Base-by-base conservation (phyloP, 2,888 invertebrate genomes). In the Hydrotaea cyrtoneurina region DNA sequence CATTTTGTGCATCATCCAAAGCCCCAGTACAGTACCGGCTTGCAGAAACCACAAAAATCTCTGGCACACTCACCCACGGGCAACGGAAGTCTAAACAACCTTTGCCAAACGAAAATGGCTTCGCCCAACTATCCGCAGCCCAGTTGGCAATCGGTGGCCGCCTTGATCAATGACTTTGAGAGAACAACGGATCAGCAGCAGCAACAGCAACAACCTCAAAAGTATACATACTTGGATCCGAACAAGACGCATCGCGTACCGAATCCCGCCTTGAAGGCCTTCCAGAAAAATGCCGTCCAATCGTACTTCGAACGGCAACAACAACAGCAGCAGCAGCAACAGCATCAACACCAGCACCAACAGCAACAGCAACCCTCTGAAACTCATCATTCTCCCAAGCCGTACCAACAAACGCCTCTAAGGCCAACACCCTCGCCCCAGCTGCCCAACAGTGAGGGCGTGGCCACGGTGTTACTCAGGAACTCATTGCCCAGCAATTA, bases 301-400 rank as follows among this genome's bases (percentile, higher is more conserved):
- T 96, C 96, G 0, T 97, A 96, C 89, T 96, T 96, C 91, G 96
- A 97, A 89, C 93, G 96, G 66, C 96, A 96, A 88, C 94, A 95
- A 88, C 92, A 88, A 73, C 90, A 90, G 86, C 88, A 86, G 17
- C 89, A 90, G 83, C 96, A 96, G 86, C 94, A 94, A 87, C 90
- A 87, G 2, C 86, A 31, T 31, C 92, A 88, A 72, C 90, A 90
- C 86, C 88, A 86, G n/a, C n/a, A n/a, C n/a, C 88, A 87, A 87
- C 81, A 88, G 36, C 36, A 5, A 8, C 36, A 96, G 78, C 96
- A 96, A 2, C 97, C 96, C 89, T 96, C 96, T 91, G 96, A 97
- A 89, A 93, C 96, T 72, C 96, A 96, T 87, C 94, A 94, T 88
- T 92, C 88, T 72, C 90, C 91, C 85, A 89, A 87, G 15, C 88